A percentile compares a stretch with the other conserved stretches of the same genome.
phyloP scores from a whole-genome alignment of 2,797 vertebrate genomes.

The Micrastur ruficollis region DNA sequence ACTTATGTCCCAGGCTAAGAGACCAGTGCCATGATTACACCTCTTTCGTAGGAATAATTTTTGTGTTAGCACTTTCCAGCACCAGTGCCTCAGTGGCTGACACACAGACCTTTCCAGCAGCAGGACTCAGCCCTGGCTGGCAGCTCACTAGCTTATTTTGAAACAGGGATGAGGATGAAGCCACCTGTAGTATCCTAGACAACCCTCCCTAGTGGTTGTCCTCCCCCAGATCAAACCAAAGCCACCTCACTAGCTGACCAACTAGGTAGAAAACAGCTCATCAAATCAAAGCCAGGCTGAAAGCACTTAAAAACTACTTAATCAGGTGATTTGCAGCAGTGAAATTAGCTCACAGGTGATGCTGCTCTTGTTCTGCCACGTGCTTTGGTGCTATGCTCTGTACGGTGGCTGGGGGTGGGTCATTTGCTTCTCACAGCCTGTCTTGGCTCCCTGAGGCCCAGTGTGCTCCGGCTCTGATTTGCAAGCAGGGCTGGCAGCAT shows the following conservation, averaged over 20 bases:
- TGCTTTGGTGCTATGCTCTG: background rate
- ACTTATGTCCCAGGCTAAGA: background rate
- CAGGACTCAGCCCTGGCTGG: background rate
- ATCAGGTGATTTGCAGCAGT: background rate
- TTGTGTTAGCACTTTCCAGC: background rate
- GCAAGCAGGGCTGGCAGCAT: background rate
- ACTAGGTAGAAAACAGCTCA: background rate
- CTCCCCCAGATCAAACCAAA: background rate
- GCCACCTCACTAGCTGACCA: background rate
- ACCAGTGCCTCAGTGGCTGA: fast-evolving
- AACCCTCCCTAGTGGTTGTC: fast-evolving
- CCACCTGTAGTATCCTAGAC: background rate
- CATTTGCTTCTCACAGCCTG: background rate
- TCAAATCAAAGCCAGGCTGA: background rate
- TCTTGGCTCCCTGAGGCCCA: fast-evolving
- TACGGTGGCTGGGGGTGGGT: background rate
- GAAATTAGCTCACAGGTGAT: background rate
- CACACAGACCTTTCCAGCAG: background rate
- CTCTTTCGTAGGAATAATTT: background rate
- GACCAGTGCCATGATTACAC: fast-evolving
- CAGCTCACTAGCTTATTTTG: background rate
- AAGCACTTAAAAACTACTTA: background rate
- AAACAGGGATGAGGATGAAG: background rate
- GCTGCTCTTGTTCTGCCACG: background rate
- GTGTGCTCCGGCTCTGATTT: fast-evolving